Percentiles rank a stretch among this genome's conserved stretches.
phyloP scores from a whole-genome alignment of 1,140 invertebrate species.

The Nasonia vitripennis region DNA sequence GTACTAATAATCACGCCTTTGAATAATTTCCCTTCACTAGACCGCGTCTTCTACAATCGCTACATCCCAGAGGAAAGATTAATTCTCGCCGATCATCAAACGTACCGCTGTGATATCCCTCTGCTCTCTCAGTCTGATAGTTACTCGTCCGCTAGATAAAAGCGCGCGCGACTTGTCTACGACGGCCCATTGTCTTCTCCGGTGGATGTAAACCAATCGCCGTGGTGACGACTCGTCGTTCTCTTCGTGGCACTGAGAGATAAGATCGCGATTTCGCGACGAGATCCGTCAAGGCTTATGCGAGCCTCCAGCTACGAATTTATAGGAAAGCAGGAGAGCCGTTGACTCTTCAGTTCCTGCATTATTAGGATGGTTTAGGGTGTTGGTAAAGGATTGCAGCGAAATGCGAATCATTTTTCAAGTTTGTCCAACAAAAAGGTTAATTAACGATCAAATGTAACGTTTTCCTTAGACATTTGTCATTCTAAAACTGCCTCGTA shows the following conservation, averaged over 20 bases:
- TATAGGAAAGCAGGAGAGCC: background rate
- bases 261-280: slow-evolving; percentile 14
- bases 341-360: background rate
- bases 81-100: background rate
- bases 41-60: background rate
- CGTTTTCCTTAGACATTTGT: background rate
- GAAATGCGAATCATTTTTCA: background rate
- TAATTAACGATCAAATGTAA: background rate
- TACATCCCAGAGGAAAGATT: background rate
- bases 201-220: slow-evolving; percentile 25
- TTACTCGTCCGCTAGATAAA: background rate
- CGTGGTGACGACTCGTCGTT: background rate
- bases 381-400: background rate
- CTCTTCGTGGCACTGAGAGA: background rate
- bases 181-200: slow-evolving; percentile 19
- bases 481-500: background rate
- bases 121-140: background rate
- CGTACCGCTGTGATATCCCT: background rate
- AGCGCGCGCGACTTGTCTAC: background rate
- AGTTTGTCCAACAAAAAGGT: background rate
- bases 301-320: slow-evolving; percentile 7
- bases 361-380: background rate
- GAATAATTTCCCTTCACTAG: background rate
- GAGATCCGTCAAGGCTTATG: background rate
- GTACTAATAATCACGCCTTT: background rate